Base-by-base conservation (phyloP, 2,888 invertebrate species). In the Lymantria dispar region DNA sequence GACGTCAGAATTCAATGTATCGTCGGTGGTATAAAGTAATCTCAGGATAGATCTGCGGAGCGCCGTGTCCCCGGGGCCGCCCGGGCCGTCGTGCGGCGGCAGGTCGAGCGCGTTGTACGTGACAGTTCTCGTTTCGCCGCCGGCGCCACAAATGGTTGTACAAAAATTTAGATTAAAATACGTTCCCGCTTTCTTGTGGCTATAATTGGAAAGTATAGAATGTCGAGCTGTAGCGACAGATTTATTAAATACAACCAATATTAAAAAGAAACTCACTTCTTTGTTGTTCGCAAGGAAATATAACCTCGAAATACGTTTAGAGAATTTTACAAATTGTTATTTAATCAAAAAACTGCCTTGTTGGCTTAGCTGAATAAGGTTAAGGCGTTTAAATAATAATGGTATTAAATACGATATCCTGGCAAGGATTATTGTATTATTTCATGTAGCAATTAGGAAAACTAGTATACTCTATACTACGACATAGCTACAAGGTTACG, bases 81-180 rank as follows among this genome's bases (percentile, higher is more conserved):
- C 13, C 8, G 45, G 40, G 40, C 15, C 38, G n/a, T 33, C 22
- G n/a, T n/a, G n/a, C 29, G n/a, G 44, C 39, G 41, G 50, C 39
- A 29, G 29, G 44, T 42, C 48, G 38, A 43, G 42, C 22, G 36
- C 50, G 54, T 54, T 58, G 60, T 59, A 47, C 56, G 56, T 64
- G 60, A 64, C 67, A 66, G 62, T 43, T 58, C 54, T 58, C 52
- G 50, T 62, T 55, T 46, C 33, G 41, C 56, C 53, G 52, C 53
- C 45, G 48, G 52, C 51, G 42, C 48, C 45, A 53, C 51, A 49
- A 64, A 56, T 62, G 60, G 51, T 43, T 47, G 54, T 52, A 56
- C 48, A 51, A 58, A 56, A 64, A 63, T 60, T 43, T 52, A 50
- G 58, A 63, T 60, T 63, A 56, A 57, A 59, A 43, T 54, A 57